These are phyloP conservation scores for Engraulis encrasicolus DNA, from an alignment of 2,113 vertebrate genomes.

Conservation along the genomic window DNA sequence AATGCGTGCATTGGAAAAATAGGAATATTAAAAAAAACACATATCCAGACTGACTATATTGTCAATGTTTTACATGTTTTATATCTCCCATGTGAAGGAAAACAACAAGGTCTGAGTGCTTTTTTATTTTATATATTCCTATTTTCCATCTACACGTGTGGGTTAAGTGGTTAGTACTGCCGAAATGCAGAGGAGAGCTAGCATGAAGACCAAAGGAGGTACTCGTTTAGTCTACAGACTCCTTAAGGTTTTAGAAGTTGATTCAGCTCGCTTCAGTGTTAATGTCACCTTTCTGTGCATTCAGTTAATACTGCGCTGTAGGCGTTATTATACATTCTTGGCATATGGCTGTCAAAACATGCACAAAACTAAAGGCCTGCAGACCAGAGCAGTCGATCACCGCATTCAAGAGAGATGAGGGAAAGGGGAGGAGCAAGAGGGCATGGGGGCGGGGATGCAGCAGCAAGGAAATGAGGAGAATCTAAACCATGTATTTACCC, in stretches of 20 bases:
- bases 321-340: conserved; percentile 36
- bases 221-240: not conserved
- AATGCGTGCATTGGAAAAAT: conserved; percentile 13
- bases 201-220: conserved; percentile 4
- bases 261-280: conserved; percentile 19
- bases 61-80: conserved; percentile 35
- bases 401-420: conserved; percentile 46
- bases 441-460: not conserved
- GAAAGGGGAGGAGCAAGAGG: conserved; percentile 42
- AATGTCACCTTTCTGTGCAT: conserved; percentile 3
- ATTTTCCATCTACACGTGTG: conserved; percentile 27
- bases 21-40: conserved; percentile 38
- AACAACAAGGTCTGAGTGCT: conserved; percentile 61
- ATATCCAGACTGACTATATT: not conserved
- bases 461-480: conserved; percentile 65
- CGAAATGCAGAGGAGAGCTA: conserved; percentile 19
- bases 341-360: conserved; percentile 33
- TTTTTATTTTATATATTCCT: conserved; percentile 46
- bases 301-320: too few relatives aligned
- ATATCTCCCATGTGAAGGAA: conserved; percentile 35
- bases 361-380: conserved; percentile 57
- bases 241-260: too few relatives aligned
- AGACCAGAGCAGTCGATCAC: conserved; percentile 66
- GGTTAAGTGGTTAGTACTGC: conserved; percentile 16
- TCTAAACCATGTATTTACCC: conserved; percentile 90